Evolutionary conservation across 2,113 vertebrate species (phyloP), one percentile per base, ranked within the genome.

Genomic region (Phylloscopus trochiloides): DNA sequence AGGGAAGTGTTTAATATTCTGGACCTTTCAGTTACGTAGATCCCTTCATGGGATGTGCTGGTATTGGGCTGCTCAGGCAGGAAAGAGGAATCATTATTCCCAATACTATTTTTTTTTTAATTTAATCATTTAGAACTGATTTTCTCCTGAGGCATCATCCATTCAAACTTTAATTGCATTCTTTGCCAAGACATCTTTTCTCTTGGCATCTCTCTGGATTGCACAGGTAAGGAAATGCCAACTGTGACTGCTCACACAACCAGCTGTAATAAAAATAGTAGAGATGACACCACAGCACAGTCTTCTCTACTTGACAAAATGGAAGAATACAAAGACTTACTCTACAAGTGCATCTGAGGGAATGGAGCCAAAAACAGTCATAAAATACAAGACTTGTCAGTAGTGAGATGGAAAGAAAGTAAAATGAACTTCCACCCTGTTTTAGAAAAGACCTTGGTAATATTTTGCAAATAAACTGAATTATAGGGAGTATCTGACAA

Each of bases 341-440:
- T 95, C 74, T 75, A 65, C 66, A 76, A 96, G 68, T 31, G 34
- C 70, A 92, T 91, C 65, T 67, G 79, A 86, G 94, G 57, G 34
- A 95, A 96, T 43, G 40, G 70, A 83, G 54, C 59, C 88, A 92
- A 95, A 94, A 94, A 86, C 84, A 95, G 86, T 95, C 80, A 95
- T 57, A 84, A 95, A 96, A 73, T 70, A 42, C 32, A 76, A 72
- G 70, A 18, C 29, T 21, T 79, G 88, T 68, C 95, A 97, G 71
- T 57, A 95, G 57, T 61, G 45, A 82, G 86, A 86, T 68, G 57
- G 84, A 96, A 97, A 96, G 77, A 90, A 93, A 96, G 86, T 45
- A 76, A 82, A 90, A 90, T 70, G 8, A 95, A 67, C 20, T 48
- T 95, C 72, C 36, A 87, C 65, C 45, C 51, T 71, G 14, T 89